Conservation (phyloP, 2,113 vertebrate genomes). For the Pitta sordida region DNA sequence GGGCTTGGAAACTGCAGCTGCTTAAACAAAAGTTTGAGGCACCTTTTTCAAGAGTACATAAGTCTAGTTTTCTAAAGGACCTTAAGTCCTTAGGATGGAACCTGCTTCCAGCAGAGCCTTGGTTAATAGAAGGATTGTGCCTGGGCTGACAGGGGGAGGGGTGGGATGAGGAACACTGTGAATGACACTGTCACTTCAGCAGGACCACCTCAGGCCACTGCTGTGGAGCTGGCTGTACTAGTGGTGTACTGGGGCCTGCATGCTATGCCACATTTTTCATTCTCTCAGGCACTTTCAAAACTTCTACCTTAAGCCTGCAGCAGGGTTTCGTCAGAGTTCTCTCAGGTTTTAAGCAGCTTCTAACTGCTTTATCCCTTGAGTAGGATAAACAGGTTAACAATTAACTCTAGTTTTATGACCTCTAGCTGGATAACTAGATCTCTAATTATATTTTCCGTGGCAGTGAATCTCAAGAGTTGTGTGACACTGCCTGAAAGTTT, state of each 20-base stretch:
- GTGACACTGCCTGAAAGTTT: conserved; percentile 29
- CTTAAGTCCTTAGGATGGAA: not conserved
- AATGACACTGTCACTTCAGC: not conserved
- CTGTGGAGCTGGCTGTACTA: rapidly evolving
- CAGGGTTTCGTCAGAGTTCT: conserved; percentile 45
- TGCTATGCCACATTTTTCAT: rapidly evolving
- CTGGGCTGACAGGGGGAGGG: not conserved
- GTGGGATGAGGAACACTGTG: not conserved
- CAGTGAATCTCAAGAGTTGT: conserved; percentile 51
- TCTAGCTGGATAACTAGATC: conserved; percentile 64
- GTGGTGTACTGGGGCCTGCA: rapidly evolving
- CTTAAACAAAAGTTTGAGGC: conserved; percentile 10
- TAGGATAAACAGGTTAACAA: conserved; percentile 70
- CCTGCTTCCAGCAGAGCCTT: not conserved
- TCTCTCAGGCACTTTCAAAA: not conserved
- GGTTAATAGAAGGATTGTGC: not conserved
- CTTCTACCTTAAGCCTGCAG: not conserved
- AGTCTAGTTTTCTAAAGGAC: not conserved
- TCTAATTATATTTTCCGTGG: conserved; percentile 65
- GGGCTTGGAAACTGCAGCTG: not conserved
- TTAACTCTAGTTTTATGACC: conserved; percentile 66
- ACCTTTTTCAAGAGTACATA: not conserved
- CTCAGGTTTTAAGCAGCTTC: conserved; percentile 49
- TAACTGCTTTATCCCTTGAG: conserved; percentile 62
- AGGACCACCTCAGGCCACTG: not conserved